Evolutionary conservation across 2,797 vertebrate species (phyloP).

Genomic region (Sebastes vulpes): DNA sequence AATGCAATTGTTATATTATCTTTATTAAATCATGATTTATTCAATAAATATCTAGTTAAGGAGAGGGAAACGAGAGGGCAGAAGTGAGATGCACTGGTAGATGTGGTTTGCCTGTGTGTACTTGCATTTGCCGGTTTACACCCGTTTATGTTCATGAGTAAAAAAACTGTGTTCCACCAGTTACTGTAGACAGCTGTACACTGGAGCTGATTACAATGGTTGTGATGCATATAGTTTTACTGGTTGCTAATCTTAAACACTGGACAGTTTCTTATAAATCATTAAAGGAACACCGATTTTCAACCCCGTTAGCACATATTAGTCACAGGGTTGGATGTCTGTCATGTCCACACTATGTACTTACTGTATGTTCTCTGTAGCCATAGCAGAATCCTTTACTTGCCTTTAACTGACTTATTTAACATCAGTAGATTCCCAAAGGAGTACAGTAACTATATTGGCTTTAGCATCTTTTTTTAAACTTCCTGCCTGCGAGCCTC

Average conservation of each 20-base stretch:
- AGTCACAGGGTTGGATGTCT: not conserved
- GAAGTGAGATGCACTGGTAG: not conserved
- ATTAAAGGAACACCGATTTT: not conserved
- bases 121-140: not conserved
- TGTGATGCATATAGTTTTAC: not conserved
- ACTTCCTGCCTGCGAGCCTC: not conserved
- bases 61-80: not conserved
- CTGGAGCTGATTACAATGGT: not conserved
- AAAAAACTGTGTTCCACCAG: not conserved
- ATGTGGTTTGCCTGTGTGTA: not conserved
- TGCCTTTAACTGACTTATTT: not conserved
- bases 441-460: not conserved
- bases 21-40: conserved; percentile 51
- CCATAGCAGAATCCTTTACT: not conserved
- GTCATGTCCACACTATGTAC: not conserved
- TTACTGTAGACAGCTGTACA: not conserved
- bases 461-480: not conserved
- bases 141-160: not conserved
- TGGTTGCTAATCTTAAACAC: not conserved
- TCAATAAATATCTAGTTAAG: not conserved
- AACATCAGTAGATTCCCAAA: not conserved
- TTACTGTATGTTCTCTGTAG: not conserved
- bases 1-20: conserved; percentile 52
- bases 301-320: not conserved
- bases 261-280: conserved; percentile 1